Evolutionary conservation across 2,797 vertebrate species (phyloP).

Genomic region (Muscicapa striata): DNA sequence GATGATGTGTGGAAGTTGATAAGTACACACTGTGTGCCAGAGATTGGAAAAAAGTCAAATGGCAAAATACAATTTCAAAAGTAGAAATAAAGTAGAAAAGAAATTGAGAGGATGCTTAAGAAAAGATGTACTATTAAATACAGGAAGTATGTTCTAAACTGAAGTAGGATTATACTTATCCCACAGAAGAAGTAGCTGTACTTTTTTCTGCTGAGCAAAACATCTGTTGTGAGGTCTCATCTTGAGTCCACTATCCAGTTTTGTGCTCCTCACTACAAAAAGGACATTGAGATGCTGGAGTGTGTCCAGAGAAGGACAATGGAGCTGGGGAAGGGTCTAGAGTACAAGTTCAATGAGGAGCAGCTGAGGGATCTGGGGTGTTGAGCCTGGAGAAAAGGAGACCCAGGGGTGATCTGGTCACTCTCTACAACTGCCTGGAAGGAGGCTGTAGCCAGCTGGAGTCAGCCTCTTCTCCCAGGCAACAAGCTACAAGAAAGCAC

Average conservation of each 20-base stretch:
- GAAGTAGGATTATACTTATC: neutral
- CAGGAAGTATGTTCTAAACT: neutral
- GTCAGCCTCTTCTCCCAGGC: fast-evolving
- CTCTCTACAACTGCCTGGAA: neutral
- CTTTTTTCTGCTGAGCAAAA: neutral
- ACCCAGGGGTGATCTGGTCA: fast-evolving
- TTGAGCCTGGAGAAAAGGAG: neutral
- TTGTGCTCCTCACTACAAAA: neutral
- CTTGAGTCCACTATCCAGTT: fast-evolving
- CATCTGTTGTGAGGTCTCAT: neutral
- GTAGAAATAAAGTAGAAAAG: neutral
- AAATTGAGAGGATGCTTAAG: neutral
- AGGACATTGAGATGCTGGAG: neutral
- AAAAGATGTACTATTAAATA: neutral
- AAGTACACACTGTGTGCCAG: neutral
- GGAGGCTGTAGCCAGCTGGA: fast-evolving
- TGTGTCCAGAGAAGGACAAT: fast-evolving
- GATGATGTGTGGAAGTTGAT: neutral
- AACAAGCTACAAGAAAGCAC: neutral
- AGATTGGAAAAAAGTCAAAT: neutral
- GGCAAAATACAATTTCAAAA: neutral
- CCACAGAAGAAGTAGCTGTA: neutral
- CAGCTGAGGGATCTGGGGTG: fast-evolving
- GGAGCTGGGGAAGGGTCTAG: fast-evolving
- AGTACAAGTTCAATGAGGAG: fast-evolving